These are phyloP conservation scores for Semibalanus balanoides DNA, from an alignment of 1,140 invertebrate species.

Conservation along the genomic window DNA sequence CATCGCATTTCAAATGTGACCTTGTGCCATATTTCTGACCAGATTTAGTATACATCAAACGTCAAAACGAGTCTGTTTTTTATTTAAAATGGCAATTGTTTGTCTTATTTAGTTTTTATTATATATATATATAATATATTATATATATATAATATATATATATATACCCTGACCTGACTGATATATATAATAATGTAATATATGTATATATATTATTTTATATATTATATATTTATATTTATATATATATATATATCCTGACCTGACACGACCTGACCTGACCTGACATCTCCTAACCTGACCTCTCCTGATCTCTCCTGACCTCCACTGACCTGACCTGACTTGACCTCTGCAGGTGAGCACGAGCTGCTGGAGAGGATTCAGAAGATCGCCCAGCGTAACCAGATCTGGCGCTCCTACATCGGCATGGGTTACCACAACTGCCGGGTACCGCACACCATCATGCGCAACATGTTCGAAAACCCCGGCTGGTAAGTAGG, in stretches of 20 bases:
- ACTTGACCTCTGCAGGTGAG: conserved; percentile 48
- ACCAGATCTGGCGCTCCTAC: conserved; percentile 87
- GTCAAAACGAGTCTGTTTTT: too few relatives aligned
- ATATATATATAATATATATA: too few relatives aligned
- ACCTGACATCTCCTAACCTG: not conserved
- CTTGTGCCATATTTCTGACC: too few relatives aligned
- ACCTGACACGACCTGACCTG: conserved; percentile 15
- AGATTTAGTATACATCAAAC: too few relatives aligned
- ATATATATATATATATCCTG: not conserved
- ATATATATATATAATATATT: too few relatives aligned
- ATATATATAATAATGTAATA: too few relatives aligned
- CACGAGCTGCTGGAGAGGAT: conserved; percentile 69
- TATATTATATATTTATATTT: conserved; percentile 22
- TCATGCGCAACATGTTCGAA: conserved; percentile 94
- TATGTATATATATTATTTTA: conserved; percentile 22
- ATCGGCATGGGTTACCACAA: conserved; percentile 99
- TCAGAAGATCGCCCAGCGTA: conserved; percentile 62
- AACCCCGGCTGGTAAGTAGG: conserved; percentile 87
- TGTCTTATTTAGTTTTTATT: too few relatives aligned
- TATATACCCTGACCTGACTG: too few relatives aligned
- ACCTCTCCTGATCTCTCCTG: not conserved
- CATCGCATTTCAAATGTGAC: too few relatives aligned
- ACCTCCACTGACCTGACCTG: not conserved
- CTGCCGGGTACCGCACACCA: conserved; percentile 86
- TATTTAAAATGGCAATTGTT: too few relatives aligned